Evolutionary conservation across 2,113 vertebrate genomes (phyloP).

Genomic region (Aepyceros melampus): DNA sequence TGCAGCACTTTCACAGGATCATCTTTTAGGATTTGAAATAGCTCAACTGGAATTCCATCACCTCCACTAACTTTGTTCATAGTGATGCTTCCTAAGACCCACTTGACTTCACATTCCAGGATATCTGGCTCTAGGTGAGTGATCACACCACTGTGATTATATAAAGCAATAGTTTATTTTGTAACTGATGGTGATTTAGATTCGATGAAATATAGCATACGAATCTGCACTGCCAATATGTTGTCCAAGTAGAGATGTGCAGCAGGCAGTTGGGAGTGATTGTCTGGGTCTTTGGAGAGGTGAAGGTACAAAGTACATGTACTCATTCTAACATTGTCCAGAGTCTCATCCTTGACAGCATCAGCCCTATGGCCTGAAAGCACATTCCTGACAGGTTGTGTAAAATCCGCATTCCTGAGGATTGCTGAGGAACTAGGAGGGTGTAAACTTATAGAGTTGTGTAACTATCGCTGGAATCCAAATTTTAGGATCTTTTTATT

Average conservation of each 20-base stretch:
- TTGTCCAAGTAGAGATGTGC: background rate
- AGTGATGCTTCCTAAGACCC: background rate
- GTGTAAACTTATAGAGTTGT: background rate
- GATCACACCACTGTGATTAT: background rate
- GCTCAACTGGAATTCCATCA: background rate
- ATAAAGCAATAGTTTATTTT: background rate
- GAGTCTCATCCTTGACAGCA: background rate
- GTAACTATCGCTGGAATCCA: background rate
- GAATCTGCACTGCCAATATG: background rate
- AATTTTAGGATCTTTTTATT: background rate
- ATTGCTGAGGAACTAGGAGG: background rate
- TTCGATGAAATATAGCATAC: background rate
- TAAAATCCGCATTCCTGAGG: background rate
- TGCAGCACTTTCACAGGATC: background rate
- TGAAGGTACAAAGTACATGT: background rate
- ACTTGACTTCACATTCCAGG: background rate
- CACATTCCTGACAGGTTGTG: background rate
- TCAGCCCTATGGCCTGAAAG: background rate
- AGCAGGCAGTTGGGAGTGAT: background rate
- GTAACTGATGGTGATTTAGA: background rate
- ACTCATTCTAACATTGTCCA: background rate
- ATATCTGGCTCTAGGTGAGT: background rate
- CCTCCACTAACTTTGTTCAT: background rate
- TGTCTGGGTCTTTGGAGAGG: background rate
- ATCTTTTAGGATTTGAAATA: background rate